phyloP scores from a whole-genome alignment of 2,113 vertebrate species.

The Equus przewalskii region DNA sequence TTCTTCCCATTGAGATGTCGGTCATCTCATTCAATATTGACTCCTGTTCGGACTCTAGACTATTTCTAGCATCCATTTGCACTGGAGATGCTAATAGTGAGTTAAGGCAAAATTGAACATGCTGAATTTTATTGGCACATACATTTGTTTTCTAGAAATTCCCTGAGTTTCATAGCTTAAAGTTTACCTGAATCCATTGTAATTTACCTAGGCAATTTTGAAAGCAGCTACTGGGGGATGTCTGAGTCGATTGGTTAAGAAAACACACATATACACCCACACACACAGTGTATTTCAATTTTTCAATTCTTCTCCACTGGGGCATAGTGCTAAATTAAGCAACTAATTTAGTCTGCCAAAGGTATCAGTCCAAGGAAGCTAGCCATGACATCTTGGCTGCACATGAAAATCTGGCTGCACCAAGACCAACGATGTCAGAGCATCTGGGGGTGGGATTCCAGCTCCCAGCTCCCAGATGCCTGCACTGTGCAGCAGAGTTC shows the following conservation, averaged over 20 bases:
- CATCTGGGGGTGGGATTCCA: not conserved
- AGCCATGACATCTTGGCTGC: not conserved
- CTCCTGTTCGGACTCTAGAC: not conserved
- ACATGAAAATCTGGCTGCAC: not conserved
- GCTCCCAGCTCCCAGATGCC: not conserved
- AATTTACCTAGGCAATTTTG: not conserved
- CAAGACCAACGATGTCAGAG: not conserved
- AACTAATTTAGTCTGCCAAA: not conserved
- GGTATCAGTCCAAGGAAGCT: not conserved
- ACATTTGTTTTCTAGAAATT: conserved; percentile 27
- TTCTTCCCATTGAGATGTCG: not conserved
- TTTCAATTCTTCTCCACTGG: not conserved
- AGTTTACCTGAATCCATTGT: not conserved
- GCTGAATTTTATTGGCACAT: not conserved
- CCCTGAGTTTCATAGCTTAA: not conserved
- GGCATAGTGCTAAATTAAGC: not conserved
- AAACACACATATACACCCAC: not conserved
- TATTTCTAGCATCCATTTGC: not conserved
- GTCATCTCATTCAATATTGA: not conserved
- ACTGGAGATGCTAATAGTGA: not conserved
- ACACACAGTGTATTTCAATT: not conserved
- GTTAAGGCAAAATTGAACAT: not conserved
- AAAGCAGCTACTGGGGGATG: not conserved
- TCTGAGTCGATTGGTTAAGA: not conserved
- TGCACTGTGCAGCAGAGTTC: too few species aligned